Conservation (phyloP, 2,888 invertebrate species). For the Orthosia incerta region DNA sequence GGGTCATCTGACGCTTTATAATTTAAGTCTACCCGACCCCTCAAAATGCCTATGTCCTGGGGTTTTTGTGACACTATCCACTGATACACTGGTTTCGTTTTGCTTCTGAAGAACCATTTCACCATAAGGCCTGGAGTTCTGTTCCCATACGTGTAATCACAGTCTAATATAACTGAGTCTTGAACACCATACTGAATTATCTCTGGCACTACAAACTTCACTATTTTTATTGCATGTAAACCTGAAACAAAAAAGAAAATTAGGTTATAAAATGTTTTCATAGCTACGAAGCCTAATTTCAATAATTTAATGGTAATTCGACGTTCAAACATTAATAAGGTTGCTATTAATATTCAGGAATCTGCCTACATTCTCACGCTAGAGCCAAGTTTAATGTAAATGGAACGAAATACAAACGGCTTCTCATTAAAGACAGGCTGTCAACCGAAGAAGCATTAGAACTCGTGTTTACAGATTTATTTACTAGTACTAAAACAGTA, state of each 20-base stretch:
- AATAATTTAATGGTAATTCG: slow-evolving; percentile 48
- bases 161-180: slow-evolving; percentile 93
- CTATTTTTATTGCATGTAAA: slow-evolving; percentile 91
- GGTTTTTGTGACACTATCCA: slow-evolving; percentile 94
- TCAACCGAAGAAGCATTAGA: slow-evolving; percentile 29
- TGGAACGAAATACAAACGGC: slow-evolving; percentile 48
- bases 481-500: slow-evolving; percentile 53
- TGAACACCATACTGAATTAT: slow-evolving; percentile 92
- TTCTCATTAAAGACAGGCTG: slow-evolving; percentile 41
- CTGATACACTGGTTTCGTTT: slow-evolving; percentile 93
- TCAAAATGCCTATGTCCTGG: slow-evolving; percentile 91
- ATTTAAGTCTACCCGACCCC: slow-evolving; percentile 91
- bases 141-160: slow-evolving; percentile 93
- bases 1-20: slow-evolving; percentile 93
- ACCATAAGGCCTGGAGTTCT: slow-evolving; percentile 93
- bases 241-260: slow-evolving; percentile 86
- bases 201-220: slow-evolving; percentile 92
- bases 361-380: slow-evolving; percentile 53
- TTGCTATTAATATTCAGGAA: slow-evolving; percentile 56
- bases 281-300: slow-evolving; percentile 30
- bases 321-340: slow-evolving; percentile 51
- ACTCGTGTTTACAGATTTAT: slow-evolving; percentile 49
- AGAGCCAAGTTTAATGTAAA: slow-evolving; percentile 33
- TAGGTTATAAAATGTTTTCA: slow-evolving; percentile 41
- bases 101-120: slow-evolving; percentile 94